Conservation (phyloP, 2,797 vertebrate species). For the Poecile montanus region DNA sequence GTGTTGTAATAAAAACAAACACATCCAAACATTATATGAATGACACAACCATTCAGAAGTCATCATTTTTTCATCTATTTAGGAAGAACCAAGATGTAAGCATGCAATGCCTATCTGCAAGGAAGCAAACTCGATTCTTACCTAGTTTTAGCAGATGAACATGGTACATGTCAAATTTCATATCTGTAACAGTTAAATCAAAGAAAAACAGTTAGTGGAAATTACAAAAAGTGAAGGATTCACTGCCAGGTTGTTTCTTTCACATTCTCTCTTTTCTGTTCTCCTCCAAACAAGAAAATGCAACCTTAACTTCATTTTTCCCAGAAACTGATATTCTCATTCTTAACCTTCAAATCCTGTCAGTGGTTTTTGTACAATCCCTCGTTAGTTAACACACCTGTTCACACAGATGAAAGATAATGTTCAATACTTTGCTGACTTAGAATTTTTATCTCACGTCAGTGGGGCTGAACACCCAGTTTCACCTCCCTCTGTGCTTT, state of each 20-base stretch:
- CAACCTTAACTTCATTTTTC: neutral
- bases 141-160: neutral
- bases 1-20: neutral
- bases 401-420: neutral
- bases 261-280: neutral
- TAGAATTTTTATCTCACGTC: neutral
- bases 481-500: neutral
- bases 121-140: neutral
- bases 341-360: neutral
- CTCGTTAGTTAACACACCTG: neutral
- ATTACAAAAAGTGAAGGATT: neutral
- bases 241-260: neutral
- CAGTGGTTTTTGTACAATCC: neutral
- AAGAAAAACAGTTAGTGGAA: neutral
- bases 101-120: neutral
- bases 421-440: neutral
- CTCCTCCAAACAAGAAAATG: neutral
- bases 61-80: neutral
- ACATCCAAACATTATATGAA: neutral
- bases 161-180: neutral
- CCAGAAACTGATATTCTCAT: neutral
- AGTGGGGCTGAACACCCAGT: rapidly evolving
- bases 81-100: neutral
- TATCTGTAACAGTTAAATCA: neutral
- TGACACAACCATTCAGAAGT: neutral